These are phyloP conservation scores for Bostrychus sinensis DNA, from an alignment of 2,113 vertebrate species.

Conservation along the genomic window DNA sequence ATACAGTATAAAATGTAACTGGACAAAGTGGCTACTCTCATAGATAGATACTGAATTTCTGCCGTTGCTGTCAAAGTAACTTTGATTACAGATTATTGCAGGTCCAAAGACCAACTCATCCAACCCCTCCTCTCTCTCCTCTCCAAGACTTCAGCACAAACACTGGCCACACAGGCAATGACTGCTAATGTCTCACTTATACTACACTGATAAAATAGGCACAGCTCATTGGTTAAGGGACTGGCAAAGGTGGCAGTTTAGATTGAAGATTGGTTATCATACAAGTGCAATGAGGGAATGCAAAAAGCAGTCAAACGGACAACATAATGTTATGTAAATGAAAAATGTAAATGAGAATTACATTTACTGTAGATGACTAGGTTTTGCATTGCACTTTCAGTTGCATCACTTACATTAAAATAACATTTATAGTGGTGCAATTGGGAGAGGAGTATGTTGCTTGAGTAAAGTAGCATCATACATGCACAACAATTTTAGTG, in stretches of 20 bases:
- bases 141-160: conserved; percentile 23
- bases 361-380: no score
- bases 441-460: no score
- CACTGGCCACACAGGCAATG: conserved; percentile 13
- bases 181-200: conserved; percentile 35
- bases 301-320: conserved; percentile 35
- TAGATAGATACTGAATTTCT: no score
- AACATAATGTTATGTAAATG: conserved; percentile 1
- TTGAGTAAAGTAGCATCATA: not conserved
- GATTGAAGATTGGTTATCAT: conserved; percentile 6
- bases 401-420: no score
- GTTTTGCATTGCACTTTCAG: no score
- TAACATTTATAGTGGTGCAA: no score
- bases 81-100: conserved; percentile 30
- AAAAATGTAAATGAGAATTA: conserved; percentile 23
- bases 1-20: no score
- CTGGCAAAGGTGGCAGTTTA: not conserved
- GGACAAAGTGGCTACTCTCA: no score
- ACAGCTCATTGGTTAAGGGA: not conserved
- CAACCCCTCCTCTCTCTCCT: not conserved
- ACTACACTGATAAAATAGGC: conserved; percentile 10
- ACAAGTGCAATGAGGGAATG: conserved; percentile 35
- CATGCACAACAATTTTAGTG: not conserved
- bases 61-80: conserved; percentile 35
- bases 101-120: conserved; percentile 19